These are phyloP conservation scores for Unio pictorum DNA, from an alignment of 2,888 invertebrate genomes.

Conservation along the genomic window DNA sequence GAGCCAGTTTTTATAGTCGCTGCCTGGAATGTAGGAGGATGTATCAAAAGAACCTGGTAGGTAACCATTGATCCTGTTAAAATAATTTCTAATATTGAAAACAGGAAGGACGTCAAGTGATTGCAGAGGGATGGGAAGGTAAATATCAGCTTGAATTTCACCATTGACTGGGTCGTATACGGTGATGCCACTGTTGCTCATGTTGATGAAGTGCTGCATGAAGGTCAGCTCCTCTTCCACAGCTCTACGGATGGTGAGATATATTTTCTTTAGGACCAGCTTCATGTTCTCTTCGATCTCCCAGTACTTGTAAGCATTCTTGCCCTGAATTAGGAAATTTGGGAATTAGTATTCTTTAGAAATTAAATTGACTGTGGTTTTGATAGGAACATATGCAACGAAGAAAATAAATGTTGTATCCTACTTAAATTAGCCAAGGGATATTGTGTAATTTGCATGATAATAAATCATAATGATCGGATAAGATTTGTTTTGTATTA, in stretches of 20 bases:
- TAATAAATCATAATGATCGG: too few species aligned
- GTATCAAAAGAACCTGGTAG: slow-evolving; percentile 21
- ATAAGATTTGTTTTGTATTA: too few species aligned
- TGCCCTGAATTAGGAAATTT: slow-evolving; percentile 26
- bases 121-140: slow-evolving; percentile 30
- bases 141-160: slow-evolving; percentile 39
- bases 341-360: too few species aligned
- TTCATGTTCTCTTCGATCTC: slow-evolving; percentile 45
- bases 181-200: slow-evolving; percentile 23
- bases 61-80: slow-evolving; percentile 19
- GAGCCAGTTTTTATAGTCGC: slow-evolving; percentile 84
- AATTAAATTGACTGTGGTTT: too few species aligned
- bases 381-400: too few species aligned
- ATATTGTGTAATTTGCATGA: too few species aligned
- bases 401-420: too few species aligned
- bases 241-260: slow-evolving; percentile 24
- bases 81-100: slow-evolving; percentile 19
- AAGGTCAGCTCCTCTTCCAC: slow-evolving; percentile 32
- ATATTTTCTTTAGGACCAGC: slow-evolving; percentile 10
- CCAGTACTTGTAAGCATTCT: slow-evolving; percentile 51
- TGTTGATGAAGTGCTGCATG: slow-evolving; percentile 17
- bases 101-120: slow-evolving; percentile 32
- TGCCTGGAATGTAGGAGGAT: slow-evolving; percentile 76
- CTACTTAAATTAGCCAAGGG: too few species aligned
- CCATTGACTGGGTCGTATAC: slow-evolving; percentile 38